Evolutionary conservation across 2,797 vertebrate species (phyloP).

Genomic region (Pangasius larnaudii): DNA sequence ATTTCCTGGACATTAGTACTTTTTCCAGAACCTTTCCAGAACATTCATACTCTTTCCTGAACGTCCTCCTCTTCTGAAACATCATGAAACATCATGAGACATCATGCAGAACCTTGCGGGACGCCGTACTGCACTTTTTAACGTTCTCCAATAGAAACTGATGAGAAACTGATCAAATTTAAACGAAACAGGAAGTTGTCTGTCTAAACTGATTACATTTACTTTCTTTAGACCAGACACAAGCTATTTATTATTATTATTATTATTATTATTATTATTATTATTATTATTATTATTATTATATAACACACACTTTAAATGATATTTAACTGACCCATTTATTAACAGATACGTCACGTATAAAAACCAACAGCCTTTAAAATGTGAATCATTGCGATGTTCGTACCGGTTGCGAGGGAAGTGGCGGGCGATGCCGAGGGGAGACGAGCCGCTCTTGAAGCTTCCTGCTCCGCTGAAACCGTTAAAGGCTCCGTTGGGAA

Average conservation of each 20-base stretch:
- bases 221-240: background rate
- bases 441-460: constrained; percentile 87
- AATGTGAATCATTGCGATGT: background rate
- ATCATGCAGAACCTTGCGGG: background rate
- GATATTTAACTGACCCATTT: background rate
- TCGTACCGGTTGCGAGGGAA: constrained; percentile 94
- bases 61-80: background rate
- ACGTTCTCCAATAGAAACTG: background rate
- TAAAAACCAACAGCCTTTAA: background rate
- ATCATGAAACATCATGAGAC: background rate
- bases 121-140: background rate
- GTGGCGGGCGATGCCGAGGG: constrained; percentile 85
- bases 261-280: background rate
- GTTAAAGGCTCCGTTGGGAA: constrained; percentile 96
- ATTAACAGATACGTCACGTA: background rate
- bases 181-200: background rate
- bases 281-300: background rate
- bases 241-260: background rate
- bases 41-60: no score
- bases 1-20: background rate
- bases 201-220: background rate
- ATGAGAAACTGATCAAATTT: background rate
- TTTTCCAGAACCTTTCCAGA: background rate
- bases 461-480: constrained; percentile 89
- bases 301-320: background rate